Evolutionary conservation across 2,888 invertebrate genomes (phyloP), one percentile per base, ranked within the genome.

Genomic region (Athrips mouffetella): DNA sequence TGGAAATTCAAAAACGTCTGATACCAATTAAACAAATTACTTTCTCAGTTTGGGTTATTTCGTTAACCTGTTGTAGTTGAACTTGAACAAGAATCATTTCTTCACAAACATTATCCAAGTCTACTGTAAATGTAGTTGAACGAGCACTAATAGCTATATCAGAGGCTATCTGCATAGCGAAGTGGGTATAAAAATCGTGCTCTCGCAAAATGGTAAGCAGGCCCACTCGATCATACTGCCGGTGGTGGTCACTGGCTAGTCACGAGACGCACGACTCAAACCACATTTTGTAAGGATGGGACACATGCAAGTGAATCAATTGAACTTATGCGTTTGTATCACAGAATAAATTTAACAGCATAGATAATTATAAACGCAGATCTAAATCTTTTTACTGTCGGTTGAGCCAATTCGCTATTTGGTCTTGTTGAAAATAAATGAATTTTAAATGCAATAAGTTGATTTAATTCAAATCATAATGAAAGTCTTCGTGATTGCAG

Each of bases 141-240:
- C 20, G 37, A 21, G 20, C 35, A 35, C 35, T 35, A 18, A 20
- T 7, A 18, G 7, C 21, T 21, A 18, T 35, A 16, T n/a, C 18
- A 7, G 15, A 13, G 18, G 20, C 18, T 37, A 37, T 21, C 21
- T 20, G 37, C 37, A 37, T 37, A 20, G 20, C 20, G 21, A 20
- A 27, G 10, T 20, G 68, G 64, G 66, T 69, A 68, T 67, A 67
- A 71, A 71, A 77, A 72, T 77, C 77, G 77, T 76, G 76, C 53
- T 15, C 44, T 29, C 66, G 60, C 65, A 60, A 64, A 71, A 73
- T 73, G 67, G 65, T 69, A 62, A 67, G 70, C 67, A 71, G 71
- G 37, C 65, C 67, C 69, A 70, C 70, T 69, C 70, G 64, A 70
- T 73, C 66, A 72, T 65, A 11, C 18, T 7, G 40, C 57, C 58